phyloP scores from a whole-genome alignment of 1,140 invertebrate genomes.

The Papilio xuthus region DNA sequence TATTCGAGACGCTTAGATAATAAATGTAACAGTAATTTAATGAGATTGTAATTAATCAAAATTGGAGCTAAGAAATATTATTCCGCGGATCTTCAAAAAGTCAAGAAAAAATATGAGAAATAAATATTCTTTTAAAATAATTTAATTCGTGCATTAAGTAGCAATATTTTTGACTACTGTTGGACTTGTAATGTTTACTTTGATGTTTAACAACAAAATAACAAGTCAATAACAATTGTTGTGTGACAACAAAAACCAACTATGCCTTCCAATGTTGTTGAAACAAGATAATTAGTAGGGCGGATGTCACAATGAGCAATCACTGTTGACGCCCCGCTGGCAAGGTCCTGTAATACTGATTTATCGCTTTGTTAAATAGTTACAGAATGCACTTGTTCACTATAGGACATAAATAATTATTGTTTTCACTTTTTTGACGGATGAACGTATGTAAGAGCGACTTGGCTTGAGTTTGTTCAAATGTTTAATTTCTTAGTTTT shows the following conservation, averaged over 20 bases:
- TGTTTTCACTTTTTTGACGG: not conserved
- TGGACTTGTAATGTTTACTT: not conserved
- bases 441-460: not conserved
- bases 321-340: constrained; percentile 52
- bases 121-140: not conserved
- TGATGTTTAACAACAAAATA: not conserved
- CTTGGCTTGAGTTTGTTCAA: not conserved
- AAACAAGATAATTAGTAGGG: constrained; percentile 69
- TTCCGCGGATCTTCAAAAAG: not conserved
- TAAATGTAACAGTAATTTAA: not conserved
- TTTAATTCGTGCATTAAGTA: not conserved
- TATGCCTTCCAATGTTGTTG: constrained; percentile 49
- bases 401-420: not conserved
- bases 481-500: not conserved
- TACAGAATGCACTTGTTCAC: constrained; percentile 34
- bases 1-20: constrained; percentile 9
- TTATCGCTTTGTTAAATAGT: constrained; percentile 55
- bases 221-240: constrained; percentile 17
- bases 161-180: not conserved
- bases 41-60: not conserved
- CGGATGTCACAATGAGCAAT: constrained; percentile 58
- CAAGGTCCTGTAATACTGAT: constrained; percentile 46
- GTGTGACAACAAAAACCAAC: constrained; percentile 40
- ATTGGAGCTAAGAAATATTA: not conserved
- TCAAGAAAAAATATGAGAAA: no score